phyloP scores from a whole-genome alignment of 2,888 invertebrate species.

The Deroplatys truncata region DNA sequence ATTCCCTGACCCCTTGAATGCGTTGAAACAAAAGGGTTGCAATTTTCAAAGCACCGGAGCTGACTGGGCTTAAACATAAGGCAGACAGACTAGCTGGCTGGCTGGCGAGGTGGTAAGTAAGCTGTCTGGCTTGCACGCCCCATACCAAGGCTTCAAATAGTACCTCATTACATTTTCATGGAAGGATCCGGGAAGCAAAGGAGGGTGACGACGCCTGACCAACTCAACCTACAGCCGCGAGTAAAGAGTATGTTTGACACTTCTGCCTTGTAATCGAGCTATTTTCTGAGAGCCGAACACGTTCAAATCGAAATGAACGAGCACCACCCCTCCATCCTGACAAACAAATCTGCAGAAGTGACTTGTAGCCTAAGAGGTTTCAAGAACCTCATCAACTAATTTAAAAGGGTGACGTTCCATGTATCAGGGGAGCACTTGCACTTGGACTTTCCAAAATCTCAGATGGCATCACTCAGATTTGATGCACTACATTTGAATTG shows the following conservation, averaged over 20 bases:
- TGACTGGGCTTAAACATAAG: constrained; percentile 5
- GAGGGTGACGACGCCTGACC: neutral
- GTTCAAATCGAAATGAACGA: neutral
- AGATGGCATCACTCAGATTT: too few relatives aligned
- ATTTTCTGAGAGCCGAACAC: neutral
- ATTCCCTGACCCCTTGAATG: constrained; percentile 26
- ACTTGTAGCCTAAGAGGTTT: neutral
- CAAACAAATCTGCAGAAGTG: neutral
- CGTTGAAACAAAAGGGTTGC: constrained; percentile 27
- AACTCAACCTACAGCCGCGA: neutral
- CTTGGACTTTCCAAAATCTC: neutral
- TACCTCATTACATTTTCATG: constrained; percentile 27
- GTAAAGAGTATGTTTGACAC: neutral
- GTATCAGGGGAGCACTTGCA: neutral
- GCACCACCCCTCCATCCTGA: neutral
- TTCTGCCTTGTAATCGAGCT: neutral
- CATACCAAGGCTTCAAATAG: constrained; percentile 2
- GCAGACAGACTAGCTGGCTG: neutral
- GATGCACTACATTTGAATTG: too few relatives aligned
- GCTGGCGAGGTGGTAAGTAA: neutral
- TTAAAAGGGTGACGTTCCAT: neutral
- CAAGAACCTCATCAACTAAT: neutral
- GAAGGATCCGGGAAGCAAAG: neutral
- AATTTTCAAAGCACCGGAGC: constrained; percentile 24
- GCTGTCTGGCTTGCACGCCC: neutral